Evolutionary conservation across 2,888 invertebrate species (phyloP).

Genomic region (Lordiphosa fenestrarum): DNA sequence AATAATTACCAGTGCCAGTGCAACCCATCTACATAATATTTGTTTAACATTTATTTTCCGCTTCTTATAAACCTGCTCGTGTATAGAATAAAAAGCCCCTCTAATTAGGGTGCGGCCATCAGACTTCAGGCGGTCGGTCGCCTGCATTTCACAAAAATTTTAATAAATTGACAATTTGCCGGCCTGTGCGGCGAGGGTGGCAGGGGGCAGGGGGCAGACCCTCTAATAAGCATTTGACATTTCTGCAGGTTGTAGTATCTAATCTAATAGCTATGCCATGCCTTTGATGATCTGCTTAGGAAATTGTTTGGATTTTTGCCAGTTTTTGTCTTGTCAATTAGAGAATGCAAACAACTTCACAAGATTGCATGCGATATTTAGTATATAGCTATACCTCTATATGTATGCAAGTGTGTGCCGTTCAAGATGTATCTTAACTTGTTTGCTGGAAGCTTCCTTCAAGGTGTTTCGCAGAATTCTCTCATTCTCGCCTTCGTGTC

Average conservation of each 20-base stretch:
- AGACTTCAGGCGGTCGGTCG: conserved; percentile 19
- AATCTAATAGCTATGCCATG: conserved; percentile 10
- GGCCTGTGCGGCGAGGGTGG: conserved; percentile 7
- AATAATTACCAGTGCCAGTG: too few species aligned
- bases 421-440: conserved; percentile 14
- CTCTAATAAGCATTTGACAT: conserved; percentile 70
- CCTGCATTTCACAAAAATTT: conserved; percentile 48
- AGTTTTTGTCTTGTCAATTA: conserved; percentile 74
- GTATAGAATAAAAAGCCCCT: conserved; percentile 40
- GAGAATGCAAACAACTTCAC: conserved; percentile 55
- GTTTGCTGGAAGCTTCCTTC: conserved; percentile 16
- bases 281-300: conserved; percentile 66
- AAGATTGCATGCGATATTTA: conserved; percentile 66
- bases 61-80: conserved; percentile 5
- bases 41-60: conserved; percentile 11
- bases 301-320: conserved; percentile 61
- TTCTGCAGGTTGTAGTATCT: conserved; percentile 45
- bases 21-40: conserved; percentile 2
- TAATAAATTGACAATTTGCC: conserved; percentile 66
- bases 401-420: too few species aligned
- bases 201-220: conserved; percentile 1
- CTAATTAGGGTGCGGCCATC: conserved; percentile 61
- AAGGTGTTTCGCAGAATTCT: conserved; percentile 58
- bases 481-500: conserved; percentile 49
- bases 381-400: conserved; percentile 10